A percentile compares a stretch with the other conserved stretches of the same genome.
Conservation (phyloP, 2,797 vertebrate species). For the Megaceryle alcyon region DNA sequence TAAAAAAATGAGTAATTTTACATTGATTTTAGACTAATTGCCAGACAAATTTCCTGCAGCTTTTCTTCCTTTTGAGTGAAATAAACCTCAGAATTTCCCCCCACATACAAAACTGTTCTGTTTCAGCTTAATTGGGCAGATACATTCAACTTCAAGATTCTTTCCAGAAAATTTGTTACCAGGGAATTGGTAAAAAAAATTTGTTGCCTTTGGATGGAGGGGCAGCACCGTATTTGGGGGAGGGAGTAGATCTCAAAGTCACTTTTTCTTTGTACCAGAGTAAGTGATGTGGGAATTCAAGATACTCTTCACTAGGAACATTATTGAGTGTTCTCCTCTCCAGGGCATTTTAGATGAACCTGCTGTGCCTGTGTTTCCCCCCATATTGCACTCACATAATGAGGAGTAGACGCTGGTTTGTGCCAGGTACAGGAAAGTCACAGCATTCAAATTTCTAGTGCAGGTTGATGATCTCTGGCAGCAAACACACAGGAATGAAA, state of each 20-base stretch:
- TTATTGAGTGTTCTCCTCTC: background rate
- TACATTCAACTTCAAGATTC: background rate
- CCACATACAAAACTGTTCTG: background rate
- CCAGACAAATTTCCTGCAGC: background rate
- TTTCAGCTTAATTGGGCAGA: background rate
- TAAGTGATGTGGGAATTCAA: background rate
- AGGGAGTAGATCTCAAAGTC: background rate
- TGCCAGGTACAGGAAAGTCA: background rate
- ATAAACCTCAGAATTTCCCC: background rate
- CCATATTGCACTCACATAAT: background rate
- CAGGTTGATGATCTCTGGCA: background rate
- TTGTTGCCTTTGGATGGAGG: background rate
- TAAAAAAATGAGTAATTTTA: background rate
- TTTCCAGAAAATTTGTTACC: background rate
- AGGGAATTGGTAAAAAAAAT: background rate
- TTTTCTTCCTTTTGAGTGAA: background rate
- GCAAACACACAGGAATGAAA: background rate
- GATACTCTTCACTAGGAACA: background rate
- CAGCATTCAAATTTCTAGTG: background rate
- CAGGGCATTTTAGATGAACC: background rate
- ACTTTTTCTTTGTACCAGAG: background rate
- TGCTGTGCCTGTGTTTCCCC: fast-evolving
- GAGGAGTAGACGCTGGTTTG: background rate
- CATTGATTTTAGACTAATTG: background rate
- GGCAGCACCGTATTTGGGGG: background rate